Evolutionary conservation across 2,888 invertebrate species (phyloP), one percentile per base, ranked within the genome.

Genomic region (Coecobrya sp.): DNA sequence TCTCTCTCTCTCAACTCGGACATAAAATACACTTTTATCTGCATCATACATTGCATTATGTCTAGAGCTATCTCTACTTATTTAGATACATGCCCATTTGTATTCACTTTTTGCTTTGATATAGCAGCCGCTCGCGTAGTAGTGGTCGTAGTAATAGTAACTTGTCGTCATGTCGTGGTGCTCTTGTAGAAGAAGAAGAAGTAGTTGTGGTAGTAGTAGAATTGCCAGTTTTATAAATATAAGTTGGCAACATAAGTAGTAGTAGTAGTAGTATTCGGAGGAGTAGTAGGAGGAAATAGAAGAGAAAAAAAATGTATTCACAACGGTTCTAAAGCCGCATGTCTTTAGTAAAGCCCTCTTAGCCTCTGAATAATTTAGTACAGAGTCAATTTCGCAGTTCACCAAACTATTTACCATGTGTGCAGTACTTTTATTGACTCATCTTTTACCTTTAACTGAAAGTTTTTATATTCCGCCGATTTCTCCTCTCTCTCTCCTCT

Each of bases 321-420:
- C 86, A 86, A 86, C 91, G 65, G 91, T 81, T 91, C 91, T 87
- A 86, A 86, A 91, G 86, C 91, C 91, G 86, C 91, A 91, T 91
- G 91, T 91, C 91, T 91, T 91, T 91, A 91, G 91, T 91, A 86
- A 91, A 91, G 91, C 91, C 91, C 91, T 91, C 91, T 91, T 91
- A 87, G 79, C 87, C 87, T 76, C 92, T 95, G 94, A 95, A 95
- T 95, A 95, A 95, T 95, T 95, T 94, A 95, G 94, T 93, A 94
- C 91, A 94, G 94, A 95, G 95, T 95, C 95, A 95, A 95, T 95
- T 95, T 95, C 94, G 94, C 94, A 94, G 94, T 94, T 94, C 94
- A 94, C 93, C 94, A 94, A 94, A 94, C 94, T 94, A 94, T 94
- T 94, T 93, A 94, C 94, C 93, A 94, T 93, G 94, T 94, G 92